Evolutionary conservation across 2,888 invertebrate species (phyloP).

Genomic region (Melanargia galathea): DNA sequence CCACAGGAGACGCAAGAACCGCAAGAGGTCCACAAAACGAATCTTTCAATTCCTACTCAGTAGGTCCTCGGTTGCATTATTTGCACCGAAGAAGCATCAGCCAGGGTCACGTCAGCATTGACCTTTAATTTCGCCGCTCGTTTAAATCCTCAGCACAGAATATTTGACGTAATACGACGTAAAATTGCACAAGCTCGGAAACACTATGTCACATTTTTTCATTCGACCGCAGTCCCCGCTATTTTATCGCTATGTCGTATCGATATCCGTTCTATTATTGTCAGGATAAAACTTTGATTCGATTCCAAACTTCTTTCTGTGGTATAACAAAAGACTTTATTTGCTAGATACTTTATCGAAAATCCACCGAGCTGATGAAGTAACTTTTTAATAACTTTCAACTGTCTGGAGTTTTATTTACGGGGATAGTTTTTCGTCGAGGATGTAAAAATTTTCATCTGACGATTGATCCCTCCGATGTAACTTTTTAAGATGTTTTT

Average conservation of each 20-base stretch:
- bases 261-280: constrained; percentile 77
- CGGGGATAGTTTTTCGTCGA: constrained; percentile 4
- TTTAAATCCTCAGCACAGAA: constrained; percentile 1
- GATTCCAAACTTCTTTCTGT: constrained; percentile 70
- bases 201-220: constrained; percentile 36
- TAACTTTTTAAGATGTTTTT: neutral
- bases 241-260: constrained; percentile 63
- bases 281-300: constrained; percentile 77
- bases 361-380: constrained; percentile 49
- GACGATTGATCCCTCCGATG: constrained; percentile 3
- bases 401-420: constrained; percentile 28
- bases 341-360: constrained; percentile 60
- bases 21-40: too few species aligned
- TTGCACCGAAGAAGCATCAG: too few species aligned
- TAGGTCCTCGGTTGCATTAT: too few species aligned
- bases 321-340: constrained; percentile 64
- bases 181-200: constrained; percentile 14
- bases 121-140: too few species aligned
- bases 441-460: constrained; percentile 7
- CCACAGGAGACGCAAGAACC: too few species aligned
- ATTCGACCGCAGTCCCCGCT: constrained; percentile 53
- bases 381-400: constrained; percentile 47
- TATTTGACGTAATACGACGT: constrained; percentile 7
- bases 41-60: too few species aligned
- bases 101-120: too few species aligned